Base-by-base conservation (phyloP, 2,113 vertebrate species). In the Ibidorhyncha struthersii region DNA sequence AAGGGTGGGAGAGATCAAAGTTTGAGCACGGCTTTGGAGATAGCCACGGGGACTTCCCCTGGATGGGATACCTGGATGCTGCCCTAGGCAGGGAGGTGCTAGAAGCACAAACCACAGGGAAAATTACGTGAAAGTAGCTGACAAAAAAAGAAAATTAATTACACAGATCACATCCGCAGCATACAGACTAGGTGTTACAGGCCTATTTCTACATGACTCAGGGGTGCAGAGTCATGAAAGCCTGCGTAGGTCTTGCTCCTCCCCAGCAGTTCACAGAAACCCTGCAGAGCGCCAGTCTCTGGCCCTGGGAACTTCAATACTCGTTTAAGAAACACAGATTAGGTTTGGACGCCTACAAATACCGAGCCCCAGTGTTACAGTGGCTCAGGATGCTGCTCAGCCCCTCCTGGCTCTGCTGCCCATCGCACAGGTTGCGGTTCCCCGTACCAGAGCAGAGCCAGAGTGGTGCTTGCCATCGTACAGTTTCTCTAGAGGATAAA, bases 381-480 rank as follows among this genome's bases (percentile, higher is more conserved):
- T 1, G 41, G n/a, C n/a, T 26, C 73, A 66, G 67, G 50, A 40
- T 17, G 29, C 59, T 81, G 40, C 66, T 76, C 43, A 52, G 74
- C 45, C 52, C 30, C 81, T 36, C 84, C 52, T 52, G 74, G 32
- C 76, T 76, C 52, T 59, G 45, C 49, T 6, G 3, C 38, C 41
- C 23, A 26, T 12, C 38, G 32, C 27, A 12, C 17, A 6, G 1
- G 1, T 38, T 22, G 30, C 52, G 32, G 30, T 1, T 67, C 50
- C 67, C 53, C 0, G 0, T 2, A 7, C 6, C 53, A 36, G 36
- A 67, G 71, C 66, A 50, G 30, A 86, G 52, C 21, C n/a, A 66
- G 1, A 0, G 47, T 13, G 30, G 22, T 20, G 7, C 59, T 63
- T 41, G 12, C 25, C 76, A 88, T 56, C 8, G 1, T 4, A 3